phyloP scores from a whole-genome alignment of 2,797 vertebrate genomes.

The Xenopus petersii region DNA sequence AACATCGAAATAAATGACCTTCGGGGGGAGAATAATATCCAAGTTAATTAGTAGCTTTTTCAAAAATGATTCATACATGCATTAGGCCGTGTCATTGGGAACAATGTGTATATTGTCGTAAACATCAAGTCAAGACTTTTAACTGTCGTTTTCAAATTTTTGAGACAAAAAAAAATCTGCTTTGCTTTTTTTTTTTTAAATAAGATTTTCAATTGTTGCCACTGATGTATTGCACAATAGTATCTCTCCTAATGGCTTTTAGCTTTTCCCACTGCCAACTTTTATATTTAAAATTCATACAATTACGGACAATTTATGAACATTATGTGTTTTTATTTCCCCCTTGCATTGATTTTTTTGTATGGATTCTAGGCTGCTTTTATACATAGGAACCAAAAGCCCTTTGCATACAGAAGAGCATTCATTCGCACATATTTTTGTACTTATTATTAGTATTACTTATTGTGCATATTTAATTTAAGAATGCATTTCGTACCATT shows the following conservation, averaged over 20 bases:
- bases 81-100: constrained; percentile 79
- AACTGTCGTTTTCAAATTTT: constrained; percentile 86
- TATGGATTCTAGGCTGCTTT: constrained; percentile 66
- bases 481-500: constrained; percentile 77
- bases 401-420: constrained; percentile 71
- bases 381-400: constrained; percentile 65
- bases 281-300: constrained; percentile 79
- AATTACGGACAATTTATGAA: constrained; percentile 92
- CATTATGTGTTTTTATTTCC: constrained; percentile 81
- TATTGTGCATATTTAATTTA: constrained; percentile 80
- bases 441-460: constrained; percentile 75
- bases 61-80: constrained; percentile 82
- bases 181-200: constrained; percentile 62
- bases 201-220: constrained; percentile 76
- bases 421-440: constrained; percentile 70
- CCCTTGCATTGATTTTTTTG: constrained; percentile 58
- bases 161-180: constrained; percentile 77
- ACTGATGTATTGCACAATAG: constrained; percentile 67
- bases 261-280: constrained; percentile 84
- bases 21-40: constrained; percentile 83
- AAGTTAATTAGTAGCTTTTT: constrained; percentile 93
- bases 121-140: constrained; percentile 77
- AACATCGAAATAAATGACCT: constrained; percentile 70
- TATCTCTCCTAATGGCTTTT: constrained; percentile 90
- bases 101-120: constrained; percentile 75